Base-by-base conservation (phyloP, 2,113 vertebrate species). In the Andinoacara biseriatus region DNA sequence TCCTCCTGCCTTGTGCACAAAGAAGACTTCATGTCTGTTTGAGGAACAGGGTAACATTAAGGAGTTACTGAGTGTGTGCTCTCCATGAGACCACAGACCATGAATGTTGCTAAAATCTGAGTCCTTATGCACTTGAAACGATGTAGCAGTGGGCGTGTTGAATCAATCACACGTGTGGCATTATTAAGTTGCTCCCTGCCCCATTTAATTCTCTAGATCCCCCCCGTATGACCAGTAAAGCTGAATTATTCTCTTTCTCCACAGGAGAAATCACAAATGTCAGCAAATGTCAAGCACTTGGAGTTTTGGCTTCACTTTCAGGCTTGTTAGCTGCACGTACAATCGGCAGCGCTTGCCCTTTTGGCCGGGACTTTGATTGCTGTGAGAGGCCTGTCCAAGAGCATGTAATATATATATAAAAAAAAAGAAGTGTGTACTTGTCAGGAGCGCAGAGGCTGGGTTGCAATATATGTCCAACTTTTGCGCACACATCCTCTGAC, bases 281-380 rank as follows among this genome's bases (percentile, higher is more conserved):
- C 93, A 94, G 90, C 81, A 94, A 94, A 95, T 94, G 94, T 93
- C 93, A 94, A 92, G 80, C 83, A 75, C 88, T 89, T 24, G 29
- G 83, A 88, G 86, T 77, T 87, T 87, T 87, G 87, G 90, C 87
- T 92, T 89, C 78, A 82, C 88, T 90, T 86, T 85, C 90, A 88
- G 82, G 85, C 91, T 83, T 87, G 89, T 89, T 93, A 94, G 80
- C 69, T 46, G 61, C 61, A 86, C 82, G 78, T 85, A 81, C 7
- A 43, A 77, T 76, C 82, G 78, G 63, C 72, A 38, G 77, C 6
- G 26, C 75, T 85, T 90, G 91, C 80, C 91, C 89, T 89, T 93
- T 92, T 90, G 80, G 80, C 83, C 86, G 86, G 78, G 24, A 18
- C 57, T 87, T 88, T 74, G 74, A 83, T 85, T 89, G 74, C 54